Evolutionary conservation across 2,113 vertebrate species (phyloP).

Genomic region (Chaetodon trifascialis): DNA sequence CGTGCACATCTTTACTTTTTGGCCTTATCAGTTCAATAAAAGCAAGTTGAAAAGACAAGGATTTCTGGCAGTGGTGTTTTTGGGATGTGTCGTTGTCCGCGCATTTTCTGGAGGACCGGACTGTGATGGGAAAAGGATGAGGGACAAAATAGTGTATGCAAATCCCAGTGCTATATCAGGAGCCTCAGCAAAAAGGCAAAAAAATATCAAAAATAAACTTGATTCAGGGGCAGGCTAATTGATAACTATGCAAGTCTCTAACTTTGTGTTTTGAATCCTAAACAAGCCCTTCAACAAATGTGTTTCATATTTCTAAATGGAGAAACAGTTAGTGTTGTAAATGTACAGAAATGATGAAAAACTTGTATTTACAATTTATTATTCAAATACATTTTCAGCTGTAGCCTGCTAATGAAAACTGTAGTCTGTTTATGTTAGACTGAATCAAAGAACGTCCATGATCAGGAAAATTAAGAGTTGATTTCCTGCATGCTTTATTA

Average conservation of each 20-base stretch:
- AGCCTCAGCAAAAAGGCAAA: not conserved
- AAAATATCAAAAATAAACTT: not conserved
- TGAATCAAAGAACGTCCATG: too few relatives aligned
- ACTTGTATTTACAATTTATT: not conserved
- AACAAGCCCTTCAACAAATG: not conserved
- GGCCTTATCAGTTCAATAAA: slow-evolving; percentile 25
- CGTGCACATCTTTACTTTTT: slow-evolving; percentile 10
- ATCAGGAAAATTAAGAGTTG: too few relatives aligned
- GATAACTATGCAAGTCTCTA: not conserved
- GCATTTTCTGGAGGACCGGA: not conserved
- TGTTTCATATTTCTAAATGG: not conserved
- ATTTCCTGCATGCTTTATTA: too few relatives aligned
- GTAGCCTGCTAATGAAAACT: not conserved
- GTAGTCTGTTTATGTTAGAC: too few relatives aligned
- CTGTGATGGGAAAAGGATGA: not conserved
- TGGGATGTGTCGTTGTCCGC: not conserved
- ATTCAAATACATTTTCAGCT: not conserved
- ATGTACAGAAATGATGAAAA: not conserved
- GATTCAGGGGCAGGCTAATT: not conserved
- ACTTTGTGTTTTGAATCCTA: not conserved
- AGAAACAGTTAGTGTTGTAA: not conserved
- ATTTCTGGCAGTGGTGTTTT: not conserved
- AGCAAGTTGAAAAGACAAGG: not conserved
- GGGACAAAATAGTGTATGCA: not conserved
- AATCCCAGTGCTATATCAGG: not conserved